phyloP scores from a whole-genome alignment of 2,888 invertebrate genomes.

The Aproaerema taeniolella region DNA sequence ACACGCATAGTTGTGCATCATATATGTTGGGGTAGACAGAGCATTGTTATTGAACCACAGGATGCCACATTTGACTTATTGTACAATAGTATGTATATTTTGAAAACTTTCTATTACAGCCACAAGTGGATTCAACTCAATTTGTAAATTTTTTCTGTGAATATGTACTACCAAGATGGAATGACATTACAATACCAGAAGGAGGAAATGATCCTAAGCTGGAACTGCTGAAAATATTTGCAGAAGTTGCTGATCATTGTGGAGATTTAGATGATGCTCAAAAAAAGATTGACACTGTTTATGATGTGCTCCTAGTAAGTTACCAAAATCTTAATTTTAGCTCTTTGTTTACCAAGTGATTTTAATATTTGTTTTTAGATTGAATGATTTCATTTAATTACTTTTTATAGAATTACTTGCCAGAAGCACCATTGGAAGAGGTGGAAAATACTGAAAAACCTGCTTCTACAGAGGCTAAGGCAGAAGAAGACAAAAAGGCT shows the following conservation, averaged over 20 bases:
- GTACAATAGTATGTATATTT: too few species aligned
- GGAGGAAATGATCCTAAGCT: constrained; percentile 81
- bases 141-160: constrained; percentile 91
- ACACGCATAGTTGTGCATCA: too few species aligned
- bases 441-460: constrained; percentile 25
- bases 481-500: constrained; percentile 57
- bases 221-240: constrained; percentile 90
- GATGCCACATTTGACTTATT: too few species aligned
- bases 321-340: too few species aligned
- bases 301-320: constrained; percentile 86
- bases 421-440: constrained; percentile 85
- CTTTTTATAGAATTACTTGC: constrained; percentile 90
- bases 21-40: too few species aligned
- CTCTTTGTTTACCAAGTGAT: too few species aligned
- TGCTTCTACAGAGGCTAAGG: constrained; percentile 36
- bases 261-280: constrained; percentile 83
- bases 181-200: constrained; percentile 79
- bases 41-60: too few species aligned
- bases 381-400: too few species aligned
- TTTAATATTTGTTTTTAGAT: too few species aligned
- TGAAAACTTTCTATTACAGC: constrained; percentile 62
- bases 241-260: constrained; percentile 88
- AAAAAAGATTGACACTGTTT: constrained; percentile 85
- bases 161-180: constrained; percentile 86
- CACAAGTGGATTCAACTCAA: constrained; percentile 89